phyloP scores from a whole-genome alignment of 2,888 invertebrate species.

The Willowsia nigromaculata region DNA sequence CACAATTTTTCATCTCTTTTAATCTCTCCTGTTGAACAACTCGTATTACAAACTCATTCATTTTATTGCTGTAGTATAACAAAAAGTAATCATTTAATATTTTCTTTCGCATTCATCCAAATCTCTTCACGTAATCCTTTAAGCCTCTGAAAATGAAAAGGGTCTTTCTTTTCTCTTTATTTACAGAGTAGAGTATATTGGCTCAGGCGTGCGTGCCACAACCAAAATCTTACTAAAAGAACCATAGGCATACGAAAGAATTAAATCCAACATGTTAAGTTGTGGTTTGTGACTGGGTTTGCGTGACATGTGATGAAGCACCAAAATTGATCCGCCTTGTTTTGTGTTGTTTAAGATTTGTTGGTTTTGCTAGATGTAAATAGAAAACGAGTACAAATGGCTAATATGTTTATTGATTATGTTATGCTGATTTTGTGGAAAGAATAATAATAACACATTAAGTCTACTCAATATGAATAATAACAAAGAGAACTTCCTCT shows the following conservation, averaged over 20 bases:
- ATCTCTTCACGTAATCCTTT: constrained; percentile 64
- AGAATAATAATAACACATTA: background rate
- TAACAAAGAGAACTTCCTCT: background rate
- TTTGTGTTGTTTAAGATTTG: constrained; percentile 29
- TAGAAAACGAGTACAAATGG: constrained; percentile 4
- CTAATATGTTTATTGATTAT: constrained; percentile 26
- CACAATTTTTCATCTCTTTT: constrained; percentile 22
- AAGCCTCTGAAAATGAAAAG: constrained; percentile 64
- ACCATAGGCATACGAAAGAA: background rate
- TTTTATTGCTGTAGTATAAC: constrained; percentile 54
- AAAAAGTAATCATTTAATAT: constrained; percentile 66
- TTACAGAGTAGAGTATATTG: background rate
- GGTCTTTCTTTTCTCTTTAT: constrained; percentile 22
- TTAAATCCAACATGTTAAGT: background rate
- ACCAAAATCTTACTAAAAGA: background rate
- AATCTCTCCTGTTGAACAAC: constrained; percentile 44
- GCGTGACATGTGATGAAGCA: constrained; percentile 6
- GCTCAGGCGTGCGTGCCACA: constrained; percentile 45
- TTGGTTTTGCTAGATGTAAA: constrained; percentile 22
- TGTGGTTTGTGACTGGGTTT: constrained; percentile 35
- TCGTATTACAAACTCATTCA: constrained; percentile 68
- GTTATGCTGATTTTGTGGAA: constrained; percentile 19
- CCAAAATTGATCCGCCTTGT: constrained; percentile 4
- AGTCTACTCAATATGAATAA: background rate
- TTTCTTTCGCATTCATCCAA: constrained; percentile 52